Base-by-base conservation (phyloP, 2,797 vertebrate genomes). In the Cryptoblepharus egeriae region DNA sequence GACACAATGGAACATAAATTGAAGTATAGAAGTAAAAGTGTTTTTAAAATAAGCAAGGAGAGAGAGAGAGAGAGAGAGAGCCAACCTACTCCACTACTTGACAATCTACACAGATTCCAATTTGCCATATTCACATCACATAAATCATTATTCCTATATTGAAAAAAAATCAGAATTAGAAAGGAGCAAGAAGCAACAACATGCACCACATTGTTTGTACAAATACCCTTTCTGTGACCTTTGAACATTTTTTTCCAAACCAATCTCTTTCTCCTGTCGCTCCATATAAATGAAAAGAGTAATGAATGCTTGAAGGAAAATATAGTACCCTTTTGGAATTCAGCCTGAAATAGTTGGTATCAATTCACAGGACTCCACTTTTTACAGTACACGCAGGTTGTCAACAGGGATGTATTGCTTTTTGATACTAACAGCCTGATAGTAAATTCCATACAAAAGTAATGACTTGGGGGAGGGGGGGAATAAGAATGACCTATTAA, bases 1-100 rank as follows among this genome's bases (percentile, higher is more conserved):
- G 30, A 86, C 67, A 88, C 74, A 93, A 85, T 72, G 15, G 42
- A 81, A 88, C 52, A 90, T 79, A 87, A 93, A 92, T 75, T 83
- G 81, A 90, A 88, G 63, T 72, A 81, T 85, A 89, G 75, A 81
- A 88, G 76, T 76, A 0, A 32, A 83, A 85, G 10, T n/a, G 80
- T 77, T 81, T 85, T 37, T 49, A 61, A 80, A 84, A 81, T 71
- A 88, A 73, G 42, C 4, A 87, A n/a, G n/a, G n/a, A n/a, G n/a
- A n/a, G n/a, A n/a, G n/a, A n/a, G n/a, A 12, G 45, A 12, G 45
- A 35, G 15, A 49, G 3, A 2, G 20, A 12, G 9, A 73, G 12
- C 37, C 24, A 57, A 9, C 24, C 7, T 3, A 18, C 39, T 4
- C 28, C 39, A 69, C 45, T 10, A 39, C 6, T 24, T 22, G 30